Conservation (phyloP, 2,113 vertebrate species). For the Orthonyx spaldingii region DNA sequence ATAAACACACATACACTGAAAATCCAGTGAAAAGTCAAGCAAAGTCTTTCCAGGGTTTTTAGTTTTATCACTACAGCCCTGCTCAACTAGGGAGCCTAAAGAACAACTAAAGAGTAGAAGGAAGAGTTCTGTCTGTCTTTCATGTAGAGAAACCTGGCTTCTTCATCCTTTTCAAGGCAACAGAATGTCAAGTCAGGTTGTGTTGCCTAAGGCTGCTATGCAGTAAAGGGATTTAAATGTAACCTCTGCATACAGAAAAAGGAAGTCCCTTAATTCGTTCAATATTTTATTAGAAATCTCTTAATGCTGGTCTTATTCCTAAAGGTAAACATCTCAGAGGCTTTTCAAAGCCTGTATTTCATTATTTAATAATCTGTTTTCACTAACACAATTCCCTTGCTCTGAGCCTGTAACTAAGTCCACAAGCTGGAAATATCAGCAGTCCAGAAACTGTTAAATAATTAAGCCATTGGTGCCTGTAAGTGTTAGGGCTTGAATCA, state of each 20-base stretch:
- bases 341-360: slow-evolving; percentile 62
- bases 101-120: slow-evolving; percentile 16
- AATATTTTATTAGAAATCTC: slow-evolving; percentile 72
- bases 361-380: slow-evolving; percentile 73
- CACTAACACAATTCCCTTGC: slow-evolving; percentile 49
- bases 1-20: background rate
- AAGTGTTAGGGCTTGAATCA: slow-evolving; percentile 49
- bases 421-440: slow-evolving; percentile 53
- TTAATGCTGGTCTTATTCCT: slow-evolving; percentile 63
- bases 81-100: slow-evolving; percentile 26
- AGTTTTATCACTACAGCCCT: slow-evolving; percentile 25
- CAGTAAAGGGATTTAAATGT: slow-evolving; percentile 61
- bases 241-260: slow-evolving; percentile 59
- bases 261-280: slow-evolving; percentile 68
- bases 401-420: slow-evolving; percentile 55
- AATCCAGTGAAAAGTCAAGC: slow-evolving; percentile 23
- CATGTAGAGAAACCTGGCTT: slow-evolving; percentile 39
- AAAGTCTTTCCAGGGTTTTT: slow-evolving; percentile 40
- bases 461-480: slow-evolving; percentile 47
- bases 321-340: slow-evolving; percentile 65
- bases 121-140: slow-evolving; percentile 59
- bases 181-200: slow-evolving; percentile 62
- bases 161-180: slow-evolving; percentile 59
- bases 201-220: slow-evolving; percentile 66
- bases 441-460: slow-evolving; percentile 64